phyloP scores from a whole-genome alignment of 2,797 vertebrate species.

The Sebastes dallii region DNA sequence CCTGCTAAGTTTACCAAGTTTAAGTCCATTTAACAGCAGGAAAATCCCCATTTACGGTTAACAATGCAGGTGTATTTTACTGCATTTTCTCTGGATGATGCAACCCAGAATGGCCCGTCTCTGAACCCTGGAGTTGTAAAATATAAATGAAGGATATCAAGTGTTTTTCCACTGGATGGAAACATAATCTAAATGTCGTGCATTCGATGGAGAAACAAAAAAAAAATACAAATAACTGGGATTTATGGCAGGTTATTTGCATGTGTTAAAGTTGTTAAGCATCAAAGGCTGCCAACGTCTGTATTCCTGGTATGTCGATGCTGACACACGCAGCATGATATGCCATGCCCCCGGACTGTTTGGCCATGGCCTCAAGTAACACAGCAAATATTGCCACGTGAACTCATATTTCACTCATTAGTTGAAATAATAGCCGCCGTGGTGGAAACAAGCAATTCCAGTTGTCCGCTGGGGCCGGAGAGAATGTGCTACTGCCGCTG shows the following conservation, averaged over 20 bases:
- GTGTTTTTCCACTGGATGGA: background rate
- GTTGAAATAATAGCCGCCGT: constrained; percentile 53
- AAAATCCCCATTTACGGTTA: constrained; percentile 6
- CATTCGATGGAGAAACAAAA: background rate
- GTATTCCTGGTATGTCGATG: constrained; percentile 8
- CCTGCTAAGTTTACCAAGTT: background rate
- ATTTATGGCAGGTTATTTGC: background rate
- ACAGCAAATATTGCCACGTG: constrained; percentile 42
- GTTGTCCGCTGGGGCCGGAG: constrained; percentile 43
- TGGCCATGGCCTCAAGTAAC: constrained; percentile 46
- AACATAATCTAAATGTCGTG: background rate
- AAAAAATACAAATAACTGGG: background rate
- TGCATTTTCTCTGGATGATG: background rate
- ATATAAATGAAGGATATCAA: background rate
- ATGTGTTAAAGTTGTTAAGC: background rate
- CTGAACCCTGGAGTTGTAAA: background rate
- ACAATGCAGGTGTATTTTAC: constrained; percentile 42
- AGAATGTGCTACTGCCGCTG: constrained; percentile 54
- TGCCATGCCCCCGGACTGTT: constrained; percentile 15
- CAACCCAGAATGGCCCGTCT: background rate
- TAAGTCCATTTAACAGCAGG: background rate
- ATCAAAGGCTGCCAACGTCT: background rate
- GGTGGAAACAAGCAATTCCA: constrained; percentile 70
- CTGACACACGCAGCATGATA: constrained; percentile 3
- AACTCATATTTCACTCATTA: constrained; percentile 59